A percentile compares a stretch with the other conserved stretches of the same genome.
phyloP scores from a whole-genome alignment of 2,113 vertebrate species.

The Cromileptes altivelis region DNA sequence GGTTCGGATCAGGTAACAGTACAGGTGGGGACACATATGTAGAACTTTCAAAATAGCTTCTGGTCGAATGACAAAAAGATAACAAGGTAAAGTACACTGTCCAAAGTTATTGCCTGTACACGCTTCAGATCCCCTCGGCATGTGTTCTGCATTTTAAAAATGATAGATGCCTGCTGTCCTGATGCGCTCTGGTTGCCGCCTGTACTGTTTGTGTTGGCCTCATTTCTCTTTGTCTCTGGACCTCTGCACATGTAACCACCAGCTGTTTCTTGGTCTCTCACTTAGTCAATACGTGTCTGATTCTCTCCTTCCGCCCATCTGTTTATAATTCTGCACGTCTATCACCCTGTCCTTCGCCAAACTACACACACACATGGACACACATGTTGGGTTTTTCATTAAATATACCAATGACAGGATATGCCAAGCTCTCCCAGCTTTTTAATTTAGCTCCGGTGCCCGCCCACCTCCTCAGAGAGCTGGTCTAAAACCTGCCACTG shows the following conservation, averaged over 20 bases:
- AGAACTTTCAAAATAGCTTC: background rate
- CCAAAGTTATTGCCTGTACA: background rate
- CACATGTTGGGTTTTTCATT: constrained; percentile 57
- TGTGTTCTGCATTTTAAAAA: constrained; percentile 15
- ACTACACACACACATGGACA: constrained; percentile 6
- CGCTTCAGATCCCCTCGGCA: background rate
- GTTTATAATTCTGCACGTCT: constrained; percentile 46
- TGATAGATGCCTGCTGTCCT: background rate
- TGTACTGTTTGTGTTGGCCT: constrained; percentile 27
- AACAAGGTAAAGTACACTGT: background rate
- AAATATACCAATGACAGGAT: constrained; percentile 63
- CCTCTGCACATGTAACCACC: constrained; percentile 43
- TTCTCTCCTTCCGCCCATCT: constrained; percentile 50
- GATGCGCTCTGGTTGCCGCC: background rate
- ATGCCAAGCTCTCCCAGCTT: constrained; percentile 69
- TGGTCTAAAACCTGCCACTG: constrained; percentile 74
- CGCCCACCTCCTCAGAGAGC: constrained; percentile 70
- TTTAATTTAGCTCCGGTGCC: constrained; percentile 73
- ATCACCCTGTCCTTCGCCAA: constrained; percentile 23
- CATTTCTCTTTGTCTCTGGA: constrained; percentile 41
- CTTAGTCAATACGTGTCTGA: constrained; percentile 28
- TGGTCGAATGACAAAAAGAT: constrained; percentile 2
- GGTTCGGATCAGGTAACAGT: background rate
- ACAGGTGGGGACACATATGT: background rate
- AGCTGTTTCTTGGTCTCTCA: constrained; percentile 50